Base-by-base conservation (phyloP, 30 jellyfish, hydroid and myxozoan genomes). In the Hydractinia symbiolongicarpus region DNA sequence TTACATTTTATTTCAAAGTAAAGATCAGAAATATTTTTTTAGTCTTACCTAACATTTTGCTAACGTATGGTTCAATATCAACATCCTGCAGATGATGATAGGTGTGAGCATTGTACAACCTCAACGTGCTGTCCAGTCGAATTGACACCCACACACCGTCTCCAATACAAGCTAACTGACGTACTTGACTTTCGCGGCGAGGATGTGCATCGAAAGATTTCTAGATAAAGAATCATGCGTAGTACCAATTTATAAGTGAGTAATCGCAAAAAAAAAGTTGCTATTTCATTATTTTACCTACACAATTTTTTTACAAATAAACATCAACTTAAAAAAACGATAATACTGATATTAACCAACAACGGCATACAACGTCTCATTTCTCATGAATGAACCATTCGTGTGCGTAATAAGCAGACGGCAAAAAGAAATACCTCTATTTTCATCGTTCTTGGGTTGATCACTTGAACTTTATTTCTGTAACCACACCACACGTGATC, bases 91-190 rank as follows among this genome's bases (percentile, higher is more conserved):
- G 81, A 81, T 93, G 98, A 78, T 93, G 98, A 71, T 86, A 93
- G 14, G 98, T 86, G 13, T 81, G 84, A n/a, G 98, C 98, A 73
- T 93, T 93, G 81, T 93, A 93, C 53, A 93, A 75, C 20, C 98
- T 58, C 64, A 93, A 78, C 10, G 98, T 93, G 75, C 98, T 93
- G 68, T 93, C 98, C 49, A 93, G 82, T 50, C 98, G 94, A 53
- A 93, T 93, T 19, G 98, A 93, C n/a, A 93, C 98, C 98, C 98
- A 93, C 17, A 93, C 98, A 8, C 98, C 98, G 78, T 93, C 98
- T 4, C 98, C 98, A 20, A 84, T 21, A 58, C 96, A 83, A 8
- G 98, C 98, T 77, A 93, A 64, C 80, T 93, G 98, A 44, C 98
- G 95, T 0, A 93, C 98, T 79, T 93, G 98, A 84, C 98, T 93